phyloP scores from a whole-genome alignment of 2,113 vertebrate genomes.

The Passerina amoena region DNA sequence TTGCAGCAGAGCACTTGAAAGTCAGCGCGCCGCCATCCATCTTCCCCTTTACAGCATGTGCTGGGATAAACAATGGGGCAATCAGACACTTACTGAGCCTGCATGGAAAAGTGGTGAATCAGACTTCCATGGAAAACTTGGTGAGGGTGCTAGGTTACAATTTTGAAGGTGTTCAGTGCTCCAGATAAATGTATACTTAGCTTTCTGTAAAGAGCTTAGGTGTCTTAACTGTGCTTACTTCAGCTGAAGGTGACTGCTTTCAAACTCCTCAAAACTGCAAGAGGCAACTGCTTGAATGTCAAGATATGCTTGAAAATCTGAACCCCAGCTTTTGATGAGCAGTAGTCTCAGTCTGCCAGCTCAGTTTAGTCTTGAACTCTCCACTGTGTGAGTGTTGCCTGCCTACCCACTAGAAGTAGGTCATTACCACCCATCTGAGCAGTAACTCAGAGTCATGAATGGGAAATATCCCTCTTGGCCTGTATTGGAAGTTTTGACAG shows the following conservation, averaged over 20 bases:
- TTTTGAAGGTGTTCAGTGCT: neutral
- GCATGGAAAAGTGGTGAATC: neutral
- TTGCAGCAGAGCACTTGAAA: neutral
- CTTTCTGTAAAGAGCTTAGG: neutral
- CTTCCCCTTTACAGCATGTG: neutral
- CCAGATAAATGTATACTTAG: neutral
- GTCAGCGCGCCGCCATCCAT: neutral
- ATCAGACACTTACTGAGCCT: neutral
- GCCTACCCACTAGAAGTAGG: neutral
- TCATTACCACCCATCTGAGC: neutral
- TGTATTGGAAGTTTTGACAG: neutral
- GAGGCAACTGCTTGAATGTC: neutral
- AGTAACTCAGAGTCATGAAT: neutral
- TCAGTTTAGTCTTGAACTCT: neutral
- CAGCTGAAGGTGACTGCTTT: neutral
- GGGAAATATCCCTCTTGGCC: neutral
- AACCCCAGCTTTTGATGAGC: neutral
- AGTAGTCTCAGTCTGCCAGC: neutral
- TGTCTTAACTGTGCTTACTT: neutral
- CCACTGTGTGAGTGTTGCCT: neutral
- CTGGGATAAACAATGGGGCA: conserved; percentile 8
- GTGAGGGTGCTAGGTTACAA: neutral
- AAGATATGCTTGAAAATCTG: neutral
- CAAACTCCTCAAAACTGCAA: neutral
- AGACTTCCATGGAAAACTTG: neutral